These are phyloP conservation scores for Silurus meridionalis DNA, from an alignment of 2,113 vertebrate species.

Conservation along the genomic window DNA sequence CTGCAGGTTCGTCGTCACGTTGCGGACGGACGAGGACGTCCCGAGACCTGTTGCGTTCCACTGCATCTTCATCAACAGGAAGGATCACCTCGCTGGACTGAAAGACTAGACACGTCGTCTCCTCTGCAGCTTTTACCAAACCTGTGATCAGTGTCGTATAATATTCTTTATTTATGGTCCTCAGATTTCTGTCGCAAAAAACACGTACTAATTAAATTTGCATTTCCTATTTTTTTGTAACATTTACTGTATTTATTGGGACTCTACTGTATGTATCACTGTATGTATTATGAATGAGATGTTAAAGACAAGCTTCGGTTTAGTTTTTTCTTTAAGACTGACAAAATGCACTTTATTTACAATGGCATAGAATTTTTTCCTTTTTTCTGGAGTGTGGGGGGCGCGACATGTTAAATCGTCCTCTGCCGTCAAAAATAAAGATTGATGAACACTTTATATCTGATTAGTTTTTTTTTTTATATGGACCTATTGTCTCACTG, in stretches of 20 bases:
- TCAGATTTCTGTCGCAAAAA: not conserved
- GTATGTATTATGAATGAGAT: not conserved
- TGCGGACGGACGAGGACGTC: conserved; percentile 61
- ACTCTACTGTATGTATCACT: not conserved
- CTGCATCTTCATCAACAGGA: conserved; percentile 86
- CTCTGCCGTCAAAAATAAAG: conserved; percentile 21
- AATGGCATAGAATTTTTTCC: not conserved
- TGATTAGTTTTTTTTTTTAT: not conserved
- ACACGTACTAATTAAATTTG: not conserved
- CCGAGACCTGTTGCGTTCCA: conserved; percentile 62
- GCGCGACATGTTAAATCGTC: not conserved
- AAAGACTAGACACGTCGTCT: conserved; percentile 37
- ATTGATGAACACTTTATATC: not conserved
- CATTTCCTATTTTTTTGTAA: no score
- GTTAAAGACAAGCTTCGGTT: not conserved
- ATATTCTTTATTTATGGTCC: not conserved
- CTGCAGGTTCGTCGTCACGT: conserved; percentile 81
- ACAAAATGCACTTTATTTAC: conserved; percentile 11
- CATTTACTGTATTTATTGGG: conserved; percentile 7
- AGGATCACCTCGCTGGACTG: conserved; percentile 76
- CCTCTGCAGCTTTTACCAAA: not conserved
- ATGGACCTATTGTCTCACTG: no score
- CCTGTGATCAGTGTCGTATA: not conserved
- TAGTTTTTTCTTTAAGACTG: not conserved
- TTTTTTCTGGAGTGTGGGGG: not conserved